phyloP scores from a whole-genome alignment of 2,888 invertebrate genomes.

The Coelopa pilipes region DNA sequence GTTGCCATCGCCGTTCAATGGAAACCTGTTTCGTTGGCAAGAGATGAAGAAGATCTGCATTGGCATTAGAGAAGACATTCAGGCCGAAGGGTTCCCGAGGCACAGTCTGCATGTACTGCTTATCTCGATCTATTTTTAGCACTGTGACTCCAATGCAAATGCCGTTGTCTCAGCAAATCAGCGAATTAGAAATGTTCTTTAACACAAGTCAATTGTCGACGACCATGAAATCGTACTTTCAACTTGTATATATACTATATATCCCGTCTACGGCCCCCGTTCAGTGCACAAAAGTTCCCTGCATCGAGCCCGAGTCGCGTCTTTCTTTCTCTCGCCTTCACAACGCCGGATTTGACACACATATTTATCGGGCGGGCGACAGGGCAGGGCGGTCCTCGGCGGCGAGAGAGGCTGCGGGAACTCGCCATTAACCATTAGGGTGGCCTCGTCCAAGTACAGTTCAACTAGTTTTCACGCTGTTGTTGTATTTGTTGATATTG shows the following conservation, averaged over 20 bases:
- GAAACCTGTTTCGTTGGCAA: background rate
- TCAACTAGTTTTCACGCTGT: conserved; percentile 37
- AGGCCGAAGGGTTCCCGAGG: too few species aligned
- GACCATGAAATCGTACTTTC: conserved; percentile 43
- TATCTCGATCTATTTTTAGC: too few species aligned
- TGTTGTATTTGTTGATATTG: background rate
- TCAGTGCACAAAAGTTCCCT: too few species aligned
- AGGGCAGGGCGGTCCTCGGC: too few species aligned
- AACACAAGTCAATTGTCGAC: conserved; percentile 31
- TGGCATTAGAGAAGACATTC: too few species aligned
- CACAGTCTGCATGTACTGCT: too few species aligned
- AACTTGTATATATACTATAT: conserved; percentile 33
- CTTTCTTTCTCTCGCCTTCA: background rate
- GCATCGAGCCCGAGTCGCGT: background rate
- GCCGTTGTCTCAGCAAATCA: too few species aligned
- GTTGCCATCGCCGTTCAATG: background rate
- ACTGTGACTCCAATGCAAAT: too few species aligned
- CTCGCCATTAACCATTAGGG: background rate
- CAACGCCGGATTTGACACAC: conserved; percentile 22
- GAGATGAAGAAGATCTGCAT: too few species aligned
- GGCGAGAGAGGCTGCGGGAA: conserved; percentile 25
- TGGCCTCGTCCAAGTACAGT: conserved; percentile 7
- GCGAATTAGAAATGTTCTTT: conserved; percentile 1
- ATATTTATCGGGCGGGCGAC: conserved; percentile 15
- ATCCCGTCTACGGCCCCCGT: too few species aligned